Percentiles rank a stretch among this genome's conserved stretches.
Evolutionary conservation across 2,888 invertebrate species (phyloP).

Genomic region (Escarpia spicata): DNA sequence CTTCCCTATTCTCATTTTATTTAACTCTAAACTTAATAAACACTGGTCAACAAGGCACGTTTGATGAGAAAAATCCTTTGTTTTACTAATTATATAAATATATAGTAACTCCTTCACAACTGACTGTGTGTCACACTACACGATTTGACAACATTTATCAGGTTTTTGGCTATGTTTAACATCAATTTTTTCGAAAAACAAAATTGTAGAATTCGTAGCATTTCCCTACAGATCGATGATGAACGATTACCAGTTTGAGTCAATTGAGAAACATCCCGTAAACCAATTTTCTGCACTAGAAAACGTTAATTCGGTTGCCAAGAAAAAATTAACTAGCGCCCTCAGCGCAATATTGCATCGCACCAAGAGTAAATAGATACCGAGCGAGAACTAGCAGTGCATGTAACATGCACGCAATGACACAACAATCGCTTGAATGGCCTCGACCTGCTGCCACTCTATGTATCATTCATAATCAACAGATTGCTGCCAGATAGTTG

Average conservation of each 20-base stretch:
- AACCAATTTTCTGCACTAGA: conserved; percentile 1
- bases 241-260: too few relatives aligned
- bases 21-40: background rate
- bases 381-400: background rate
- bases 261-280: background rate
- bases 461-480: conserved; percentile 12
- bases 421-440: background rate
- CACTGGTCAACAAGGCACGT: background rate
- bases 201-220: background rate
- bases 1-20: background rate
- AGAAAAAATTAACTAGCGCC: background rate
- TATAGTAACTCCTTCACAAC: background rate
- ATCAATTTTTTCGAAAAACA: background rate
- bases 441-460: background rate
- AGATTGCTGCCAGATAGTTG: background rate
- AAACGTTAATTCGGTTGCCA: background rate
- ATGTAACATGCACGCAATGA: background rate
- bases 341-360: background rate
- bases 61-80: background rate
- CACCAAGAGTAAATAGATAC: background rate
- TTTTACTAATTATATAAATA: background rate
- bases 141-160: background rate
- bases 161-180: background rate
- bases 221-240: background rate
- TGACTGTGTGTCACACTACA: background rate